Conservation (phyloP, 2,888 invertebrate species). For the Stictocephala bisonia region DNA sequence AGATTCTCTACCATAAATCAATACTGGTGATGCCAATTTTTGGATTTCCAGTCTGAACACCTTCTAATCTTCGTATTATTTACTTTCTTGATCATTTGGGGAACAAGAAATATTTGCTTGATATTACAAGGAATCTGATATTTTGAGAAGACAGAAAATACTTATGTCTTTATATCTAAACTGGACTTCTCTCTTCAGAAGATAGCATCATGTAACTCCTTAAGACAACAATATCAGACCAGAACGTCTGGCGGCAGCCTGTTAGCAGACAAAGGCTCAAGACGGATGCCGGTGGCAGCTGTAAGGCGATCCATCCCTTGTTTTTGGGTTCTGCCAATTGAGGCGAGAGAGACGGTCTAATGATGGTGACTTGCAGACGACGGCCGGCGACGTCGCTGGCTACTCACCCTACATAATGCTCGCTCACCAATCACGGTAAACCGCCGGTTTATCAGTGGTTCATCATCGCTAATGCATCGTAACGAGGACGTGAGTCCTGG, state of each 20-base stretch:
- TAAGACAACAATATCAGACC: too few species aligned
- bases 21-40: too few species aligned
- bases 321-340: conserved; percentile 2
- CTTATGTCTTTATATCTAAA: too few species aligned
- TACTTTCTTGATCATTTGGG: too few species aligned
- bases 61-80: too few species aligned
- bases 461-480: conserved; percentile 36
- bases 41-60: too few species aligned
- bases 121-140: too few species aligned
- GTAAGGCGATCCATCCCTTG: conserved; percentile 29
- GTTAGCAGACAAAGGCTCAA: conserved; percentile 8
- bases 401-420: background rate
- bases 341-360: background rate
- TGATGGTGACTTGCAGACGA: conserved; percentile 33
- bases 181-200: too few species aligned
- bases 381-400: background rate
- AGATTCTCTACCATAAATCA: too few species aligned
- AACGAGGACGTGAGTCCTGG: conserved; percentile 33
- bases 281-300: background rate
- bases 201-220: too few species aligned
- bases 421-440: conserved; percentile 34
- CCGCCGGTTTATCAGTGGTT: conserved; percentile 25
- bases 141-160: too few species aligned
- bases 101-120: too few species aligned
- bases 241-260: conserved; percentile 9